Base-by-base conservation (phyloP, 2,113 vertebrate genomes). In the Dolichotis patagonum region DNA sequence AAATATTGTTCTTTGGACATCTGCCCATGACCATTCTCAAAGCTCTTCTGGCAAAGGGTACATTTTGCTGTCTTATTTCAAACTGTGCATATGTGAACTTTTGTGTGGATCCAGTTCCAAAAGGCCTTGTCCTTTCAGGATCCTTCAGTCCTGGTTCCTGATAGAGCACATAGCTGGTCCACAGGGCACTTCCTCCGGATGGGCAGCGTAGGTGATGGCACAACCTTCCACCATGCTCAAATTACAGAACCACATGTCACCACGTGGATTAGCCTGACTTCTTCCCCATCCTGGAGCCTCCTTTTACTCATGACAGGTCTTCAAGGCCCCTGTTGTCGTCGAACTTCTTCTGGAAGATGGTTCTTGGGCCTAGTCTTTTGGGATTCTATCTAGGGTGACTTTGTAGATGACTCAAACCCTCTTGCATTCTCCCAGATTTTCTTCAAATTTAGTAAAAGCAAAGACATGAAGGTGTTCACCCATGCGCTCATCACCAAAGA, bases 371-470 rank as follows among this genome's bases (percentile, higher is more conserved):
- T 99, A 98, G 49, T 99, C 99, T 95, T 99, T 99, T 26, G 99
- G 99, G 97, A 99, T 99, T 92, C 99, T 98, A 96, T 99, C 99
- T 98, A 99, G 90, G 35, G 99, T 99, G 2, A 99, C 99, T 96
- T 99, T 99, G 96, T 99, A 99, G 98, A 99, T 99, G 87, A 99
- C 99, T 6, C 99, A 98, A 10, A 99, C 99, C 35, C 99, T 99
- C 98, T 99, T 99, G 96, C 99, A 99, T 97, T 99, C 99, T 96
- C 99, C 99, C 98, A 99, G 99, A 77, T 99, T 99, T 98, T 99
- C 99, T 97, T 99, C 99, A 92, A 99, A 99, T 90, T 98, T 99
- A 58, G 99, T 99, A 17, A 99, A 99, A 85, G 99, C 99, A n/a
- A n/a, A n/a, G 87, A 99, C 99, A 0, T 99, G 99, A 35, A 99